Evolutionary conservation across 2,797 vertebrate species (phyloP).

Genomic region (Dryobates pubescens): DNA sequence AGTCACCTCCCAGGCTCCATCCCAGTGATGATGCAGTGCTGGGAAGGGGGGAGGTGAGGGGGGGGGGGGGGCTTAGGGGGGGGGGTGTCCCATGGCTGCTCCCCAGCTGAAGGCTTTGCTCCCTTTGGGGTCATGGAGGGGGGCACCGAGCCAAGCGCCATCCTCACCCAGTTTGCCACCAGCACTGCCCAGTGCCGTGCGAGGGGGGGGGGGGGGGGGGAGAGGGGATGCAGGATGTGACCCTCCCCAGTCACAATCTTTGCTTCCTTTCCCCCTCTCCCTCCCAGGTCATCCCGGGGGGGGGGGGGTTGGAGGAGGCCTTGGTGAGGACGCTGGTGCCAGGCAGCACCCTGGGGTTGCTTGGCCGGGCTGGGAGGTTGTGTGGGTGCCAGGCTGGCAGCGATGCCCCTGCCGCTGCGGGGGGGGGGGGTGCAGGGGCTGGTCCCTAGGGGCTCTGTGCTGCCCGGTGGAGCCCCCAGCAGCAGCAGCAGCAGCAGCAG

Average conservation of each 20-base stretch:
- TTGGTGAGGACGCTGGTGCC: not conserved
- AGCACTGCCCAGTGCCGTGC: no score
- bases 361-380: not conserved
- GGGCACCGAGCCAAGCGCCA: not conserved
- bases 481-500: not conserved
- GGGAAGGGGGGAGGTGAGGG: not conserved
- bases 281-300: fast-evolving
- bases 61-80: no score
- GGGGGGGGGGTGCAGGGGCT: not conserved
- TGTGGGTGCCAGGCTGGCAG: not conserved
- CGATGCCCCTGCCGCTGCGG: fast-evolving
- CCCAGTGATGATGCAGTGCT: fast-evolving
- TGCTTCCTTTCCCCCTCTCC: fast-evolving
- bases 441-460: not conserved
- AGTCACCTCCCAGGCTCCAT: not conserved
- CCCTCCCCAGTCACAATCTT: fast-evolving
- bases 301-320: fast-evolving
- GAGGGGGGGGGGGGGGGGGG: not conserved
- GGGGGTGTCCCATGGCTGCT: not conserved
- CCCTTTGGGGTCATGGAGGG: not conserved
- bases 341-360: not conserved
- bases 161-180: not conserved
- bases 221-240: fast-evolving
- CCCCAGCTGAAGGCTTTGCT: not conserved
- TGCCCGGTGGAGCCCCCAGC: not conserved